Percentiles rank a stretch among this genome's conserved stretches.
phyloP scores from a whole-genome alignment of 1,140 invertebrate species.

The Theocolax elegans region DNA sequence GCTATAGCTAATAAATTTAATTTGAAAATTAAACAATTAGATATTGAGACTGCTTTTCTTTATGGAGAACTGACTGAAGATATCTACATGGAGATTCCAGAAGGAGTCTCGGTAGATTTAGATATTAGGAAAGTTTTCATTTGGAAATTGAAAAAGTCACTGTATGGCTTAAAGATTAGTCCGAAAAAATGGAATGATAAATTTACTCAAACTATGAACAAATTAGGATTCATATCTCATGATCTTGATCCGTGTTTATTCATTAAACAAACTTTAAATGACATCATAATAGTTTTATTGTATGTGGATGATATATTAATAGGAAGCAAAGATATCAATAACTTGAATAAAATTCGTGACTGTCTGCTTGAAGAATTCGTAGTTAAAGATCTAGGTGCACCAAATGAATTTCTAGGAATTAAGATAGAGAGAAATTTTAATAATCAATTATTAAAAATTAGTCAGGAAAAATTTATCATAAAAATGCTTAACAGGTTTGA shows the following conservation, averaged over 20 bases:
- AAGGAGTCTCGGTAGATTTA: not conserved
- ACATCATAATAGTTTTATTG: not conserved
- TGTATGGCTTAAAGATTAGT: too few species aligned
- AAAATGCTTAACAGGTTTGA: slow-evolving; percentile 10
- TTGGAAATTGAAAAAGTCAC: too few species aligned
- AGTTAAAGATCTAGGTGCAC: slow-evolving; percentile 8
- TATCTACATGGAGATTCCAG: not conserved
- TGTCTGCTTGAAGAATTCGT: not conserved
- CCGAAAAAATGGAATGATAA: too few species aligned
- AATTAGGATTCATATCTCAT: too few species aligned
- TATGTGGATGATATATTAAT: slow-evolving; percentile 10
- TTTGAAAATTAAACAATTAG: not conserved
- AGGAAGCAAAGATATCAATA: not conserved
- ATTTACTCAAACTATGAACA: too few species aligned
- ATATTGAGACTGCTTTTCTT: not conserved
- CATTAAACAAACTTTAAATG: too few species aligned
- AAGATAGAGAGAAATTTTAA: not conserved
- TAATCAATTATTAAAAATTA: not conserved
- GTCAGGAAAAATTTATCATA: not conserved
- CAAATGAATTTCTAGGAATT: slow-evolving; percentile 6
- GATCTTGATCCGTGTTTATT: not conserved
- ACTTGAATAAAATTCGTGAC: not conserved
- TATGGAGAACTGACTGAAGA: not conserved
- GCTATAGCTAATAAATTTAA: not conserved
- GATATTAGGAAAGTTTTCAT: not conserved